These are phyloP conservation scores for Anoplius nigerrimus DNA, from an alignment of 2,888 invertebrate species.

Conservation along the genomic window DNA sequence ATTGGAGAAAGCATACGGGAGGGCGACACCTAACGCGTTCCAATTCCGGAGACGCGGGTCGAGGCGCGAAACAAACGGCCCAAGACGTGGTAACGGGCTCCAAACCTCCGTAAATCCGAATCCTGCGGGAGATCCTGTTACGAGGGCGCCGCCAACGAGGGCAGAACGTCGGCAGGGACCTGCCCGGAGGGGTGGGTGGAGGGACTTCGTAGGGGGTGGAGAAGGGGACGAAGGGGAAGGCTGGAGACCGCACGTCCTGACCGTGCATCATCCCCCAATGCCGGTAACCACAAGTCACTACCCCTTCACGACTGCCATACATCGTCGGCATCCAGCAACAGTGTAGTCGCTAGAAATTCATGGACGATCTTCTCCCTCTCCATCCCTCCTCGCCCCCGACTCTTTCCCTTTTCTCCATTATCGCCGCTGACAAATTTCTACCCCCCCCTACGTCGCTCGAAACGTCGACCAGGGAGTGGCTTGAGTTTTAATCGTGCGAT, in stretches of 20 bases:
- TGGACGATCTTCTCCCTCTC: background rate
- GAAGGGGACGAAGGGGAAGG: slow-evolving; percentile 23
- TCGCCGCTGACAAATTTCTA: background rate
- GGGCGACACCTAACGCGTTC: too few relatives aligned
- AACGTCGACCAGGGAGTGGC: too few relatives aligned
- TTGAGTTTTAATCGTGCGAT: too few relatives aligned
- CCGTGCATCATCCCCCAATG: slow-evolving; percentile 64
- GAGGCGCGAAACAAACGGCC: slow-evolving; percentile 29
- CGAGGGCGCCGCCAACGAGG: slow-evolving; percentile 21
- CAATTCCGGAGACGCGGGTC: too few relatives aligned
- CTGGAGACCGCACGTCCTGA: slow-evolving; percentile 58
- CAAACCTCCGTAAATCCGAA: slow-evolving; percentile 40
- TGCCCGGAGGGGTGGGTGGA: slow-evolving; percentile 23
- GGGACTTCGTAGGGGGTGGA: slow-evolving; percentile 16
- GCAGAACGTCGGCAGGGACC: too few relatives aligned
- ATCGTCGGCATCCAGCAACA: slow-evolving; percentile 37
- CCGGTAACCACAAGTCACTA: slow-evolving; percentile 68
- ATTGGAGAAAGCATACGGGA: background rate
- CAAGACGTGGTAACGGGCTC: slow-evolving; percentile 28
- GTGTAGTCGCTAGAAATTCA: background rate
- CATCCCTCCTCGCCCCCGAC: background rate
- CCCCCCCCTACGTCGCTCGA: too few relatives aligned
- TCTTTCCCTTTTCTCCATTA: background rate
- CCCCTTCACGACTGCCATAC: slow-evolving; percentile 61
- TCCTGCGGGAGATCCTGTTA: slow-evolving; percentile 35